phyloP scores from a whole-genome alignment of 1,140 invertebrate species.

The Streblospio benedicti region DNA sequence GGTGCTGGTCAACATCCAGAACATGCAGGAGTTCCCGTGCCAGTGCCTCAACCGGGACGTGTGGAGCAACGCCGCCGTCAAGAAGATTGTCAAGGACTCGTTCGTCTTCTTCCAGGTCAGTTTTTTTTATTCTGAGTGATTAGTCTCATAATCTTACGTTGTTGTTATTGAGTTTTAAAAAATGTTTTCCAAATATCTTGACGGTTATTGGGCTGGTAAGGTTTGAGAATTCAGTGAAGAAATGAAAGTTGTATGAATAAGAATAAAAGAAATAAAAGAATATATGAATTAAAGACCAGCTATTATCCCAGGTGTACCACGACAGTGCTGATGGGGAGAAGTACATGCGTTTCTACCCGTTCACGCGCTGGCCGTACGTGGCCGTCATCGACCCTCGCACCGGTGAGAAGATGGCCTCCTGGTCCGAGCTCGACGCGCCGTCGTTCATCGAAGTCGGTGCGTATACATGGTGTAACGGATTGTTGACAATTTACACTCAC shows the following conservation, averaged over 20 bases:
- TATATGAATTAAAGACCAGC: not conserved
- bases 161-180: not conserved
- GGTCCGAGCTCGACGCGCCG: slow-evolving; percentile 51
- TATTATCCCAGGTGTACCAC: slow-evolving; percentile 54
- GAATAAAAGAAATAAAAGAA: not conserved
- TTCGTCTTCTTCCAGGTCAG: slow-evolving; percentile 73
- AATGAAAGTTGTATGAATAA: not conserved
- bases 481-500: not conserved
- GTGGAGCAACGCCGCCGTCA: slow-evolving; percentile 61
- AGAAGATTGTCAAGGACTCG: slow-evolving; percentile 59
- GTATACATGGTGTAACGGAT: no score
- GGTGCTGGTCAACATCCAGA: slow-evolving; percentile 70
- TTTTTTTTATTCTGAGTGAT: not conserved
- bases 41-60: slow-evolving; percentile 70
- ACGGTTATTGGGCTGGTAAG: not conserved
- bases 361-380: slow-evolving; percentile 61
- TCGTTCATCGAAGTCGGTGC: slow-evolving; percentile 50
- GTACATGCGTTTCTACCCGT: slow-evolving; percentile 64
- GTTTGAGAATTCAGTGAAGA: not conserved
- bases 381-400: slow-evolving; percentile 68
- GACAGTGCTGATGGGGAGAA: slow-evolving; percentile 61
- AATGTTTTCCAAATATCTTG: not conserved
- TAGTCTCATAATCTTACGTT: not conserved
- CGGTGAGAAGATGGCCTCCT: slow-evolving; percentile 57
- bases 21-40: slow-evolving; percentile 63